Conservation (phyloP, 2,113 vertebrate genomes). For the rat (Rattus norvegicus) region GRCr8 NC_086028.1:13231501-13232000, state of each 20-base stretch:
- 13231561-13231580: not conserved
- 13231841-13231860: not conserved
- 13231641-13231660: not conserved
- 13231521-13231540: not conserved
- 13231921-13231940: slow-evolving; percentile 46
- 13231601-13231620: not conserved
- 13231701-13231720: not conserved
- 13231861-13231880: not conserved
- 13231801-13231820: not conserved
- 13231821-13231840: not conserved
- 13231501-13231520: not conserved
- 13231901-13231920: slow-evolving; percentile 50
- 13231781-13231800: not conserved
- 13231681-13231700: not conserved
- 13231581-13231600: not conserved
- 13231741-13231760: not conserved
- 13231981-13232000: not conserved
- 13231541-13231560: not conserved
- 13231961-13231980: not conserved
- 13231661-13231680: not conserved
- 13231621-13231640: not conserved
- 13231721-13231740: not conserved
- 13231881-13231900: not conserved
- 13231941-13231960: not conserved
- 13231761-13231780: slow-evolving; percentile 49